Evolutionary conservation across 2,888 invertebrate genomes (phyloP).

Genomic region (Xestoiulus laeticollis): DNA sequence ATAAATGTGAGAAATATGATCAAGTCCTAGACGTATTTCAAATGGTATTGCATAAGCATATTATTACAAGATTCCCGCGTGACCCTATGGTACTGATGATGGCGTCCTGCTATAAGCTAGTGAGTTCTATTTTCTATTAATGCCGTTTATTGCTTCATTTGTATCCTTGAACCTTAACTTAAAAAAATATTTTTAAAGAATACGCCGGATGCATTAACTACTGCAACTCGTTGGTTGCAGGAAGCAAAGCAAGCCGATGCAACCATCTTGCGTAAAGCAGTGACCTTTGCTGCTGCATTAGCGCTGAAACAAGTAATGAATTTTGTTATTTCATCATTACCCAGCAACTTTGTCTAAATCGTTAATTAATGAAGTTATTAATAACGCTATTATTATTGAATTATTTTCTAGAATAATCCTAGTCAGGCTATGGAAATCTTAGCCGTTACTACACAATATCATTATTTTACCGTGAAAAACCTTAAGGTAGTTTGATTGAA

Average conservation of each 20-base stretch:
- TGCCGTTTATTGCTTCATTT: neutral
- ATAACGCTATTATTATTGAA: neutral
- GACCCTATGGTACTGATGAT: conserved; percentile 74
- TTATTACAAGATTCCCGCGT: conserved; percentile 74
- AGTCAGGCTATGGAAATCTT: conserved; percentile 75
- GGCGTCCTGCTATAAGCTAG: conserved; percentile 80
- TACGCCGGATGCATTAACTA: conserved; percentile 73
- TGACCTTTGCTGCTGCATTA: conserved; percentile 73
- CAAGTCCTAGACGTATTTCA: conserved; percentile 74
- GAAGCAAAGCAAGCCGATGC: conserved; percentile 70
- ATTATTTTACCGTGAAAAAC: conserved; percentile 76
- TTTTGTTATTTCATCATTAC: neutral
- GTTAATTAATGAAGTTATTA: too few species aligned
- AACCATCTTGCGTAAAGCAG: conserved; percentile 71
- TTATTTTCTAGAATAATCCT: conserved; percentile 67
- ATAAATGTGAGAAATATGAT: conserved; percentile 73
- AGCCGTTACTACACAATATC: conserved; percentile 67
- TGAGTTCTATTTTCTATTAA: conserved; percentile 62
- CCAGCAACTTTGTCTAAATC: neutral
- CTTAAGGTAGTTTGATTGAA: conserved; percentile 68
- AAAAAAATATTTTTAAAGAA: neutral
- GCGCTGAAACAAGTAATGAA: conserved; percentile 71
- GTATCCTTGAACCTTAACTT: conserved; percentile 60
- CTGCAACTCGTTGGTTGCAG: conserved; percentile 72
- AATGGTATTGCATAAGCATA: conserved; percentile 70